Evolutionary conservation across 2,797 vertebrate genomes (phyloP).

Genomic region (Rhinichthys osculus): DNA sequence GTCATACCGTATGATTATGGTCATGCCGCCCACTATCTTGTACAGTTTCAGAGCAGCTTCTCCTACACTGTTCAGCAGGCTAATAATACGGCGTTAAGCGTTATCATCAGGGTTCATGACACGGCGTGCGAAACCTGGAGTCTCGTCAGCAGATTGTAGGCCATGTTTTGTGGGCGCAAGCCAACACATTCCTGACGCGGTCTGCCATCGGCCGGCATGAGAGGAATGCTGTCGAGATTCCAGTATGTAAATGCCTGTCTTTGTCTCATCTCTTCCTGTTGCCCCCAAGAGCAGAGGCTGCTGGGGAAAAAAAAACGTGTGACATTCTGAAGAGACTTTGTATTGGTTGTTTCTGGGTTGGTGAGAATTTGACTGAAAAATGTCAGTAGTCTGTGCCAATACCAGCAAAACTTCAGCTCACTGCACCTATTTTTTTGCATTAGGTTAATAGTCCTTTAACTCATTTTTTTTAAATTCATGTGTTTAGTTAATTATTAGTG

Average conservation of each 20-base stretch:
- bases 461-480: too few relatives aligned
- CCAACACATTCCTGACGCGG: slow-evolving; percentile 12
- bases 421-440: neutral
- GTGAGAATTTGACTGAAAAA: neutral
- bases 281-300: slow-evolving; percentile 45
- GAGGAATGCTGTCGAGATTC: slow-evolving; percentile 56
- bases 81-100: neutral
- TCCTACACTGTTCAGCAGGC: neutral
- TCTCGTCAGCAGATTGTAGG: neutral
- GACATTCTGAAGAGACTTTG: slow-evolving; percentile 1
- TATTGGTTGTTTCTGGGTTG: neutral
- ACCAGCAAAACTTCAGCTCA: neutral
- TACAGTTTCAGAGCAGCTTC: neutral
- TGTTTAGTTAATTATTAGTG: too few relatives aligned
- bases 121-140: neutral
- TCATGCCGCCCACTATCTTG: neutral
- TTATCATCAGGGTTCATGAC: neutral
- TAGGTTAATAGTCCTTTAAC: neutral
- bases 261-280: slow-evolving; percentile 57
- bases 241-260: slow-evolving; percentile 62
- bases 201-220: slow-evolving; percentile 59
- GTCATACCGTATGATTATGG: neutral
- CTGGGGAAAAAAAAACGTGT: slow-evolving; percentile 20
- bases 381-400: neutral
- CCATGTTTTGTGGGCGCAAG: neutral